Conservation (phyloP, 1,140 invertebrate genomes). For the Plodia interpunctella region DNA sequence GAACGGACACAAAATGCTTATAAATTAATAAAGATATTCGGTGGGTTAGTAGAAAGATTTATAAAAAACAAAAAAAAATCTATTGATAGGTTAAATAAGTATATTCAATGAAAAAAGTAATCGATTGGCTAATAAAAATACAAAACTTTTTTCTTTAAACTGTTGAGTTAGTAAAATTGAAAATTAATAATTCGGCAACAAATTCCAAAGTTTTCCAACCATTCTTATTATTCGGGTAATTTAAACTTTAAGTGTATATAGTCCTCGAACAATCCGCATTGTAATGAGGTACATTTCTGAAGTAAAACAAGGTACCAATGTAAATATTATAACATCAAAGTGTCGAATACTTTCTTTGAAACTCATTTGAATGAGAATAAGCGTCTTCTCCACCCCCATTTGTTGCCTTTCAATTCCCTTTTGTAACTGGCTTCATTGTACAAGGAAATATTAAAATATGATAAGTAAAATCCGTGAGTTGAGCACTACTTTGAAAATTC, state of each 20-base stretch:
- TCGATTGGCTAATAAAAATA: too few species aligned
- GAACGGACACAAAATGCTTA: too few species aligned
- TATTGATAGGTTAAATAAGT: too few species aligned
- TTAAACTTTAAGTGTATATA: constrained; percentile 4
- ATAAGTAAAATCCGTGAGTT: constrained; percentile 47
- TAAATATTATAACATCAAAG: constrained; percentile 53
- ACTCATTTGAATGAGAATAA: constrained; percentile 66
- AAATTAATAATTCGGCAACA: background rate
- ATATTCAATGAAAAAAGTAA: too few species aligned
- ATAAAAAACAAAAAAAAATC: too few species aligned
- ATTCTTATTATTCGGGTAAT: background rate
- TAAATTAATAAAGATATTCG: too few species aligned
- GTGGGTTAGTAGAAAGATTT: too few species aligned
- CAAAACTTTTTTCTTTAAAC: background rate
- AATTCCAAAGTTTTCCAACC: background rate
- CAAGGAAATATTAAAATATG: constrained; percentile 62
- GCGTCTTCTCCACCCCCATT: constrained; percentile 41
- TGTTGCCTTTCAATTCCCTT: constrained; percentile 55
- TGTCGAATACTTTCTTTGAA: constrained; percentile 49
- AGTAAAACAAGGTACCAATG: constrained; percentile 25
- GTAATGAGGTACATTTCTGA: constrained; percentile 20
- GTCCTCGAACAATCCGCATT: constrained; percentile 2
- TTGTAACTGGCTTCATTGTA: constrained; percentile 45
- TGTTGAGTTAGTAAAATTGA: background rate
- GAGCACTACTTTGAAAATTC: constrained; percentile 22